A percentile compares a stretch with the other conserved stretches of the same genome.
Conservation (phyloP, 1,140 invertebrate species). For the Drosophila virilis region DNA sequence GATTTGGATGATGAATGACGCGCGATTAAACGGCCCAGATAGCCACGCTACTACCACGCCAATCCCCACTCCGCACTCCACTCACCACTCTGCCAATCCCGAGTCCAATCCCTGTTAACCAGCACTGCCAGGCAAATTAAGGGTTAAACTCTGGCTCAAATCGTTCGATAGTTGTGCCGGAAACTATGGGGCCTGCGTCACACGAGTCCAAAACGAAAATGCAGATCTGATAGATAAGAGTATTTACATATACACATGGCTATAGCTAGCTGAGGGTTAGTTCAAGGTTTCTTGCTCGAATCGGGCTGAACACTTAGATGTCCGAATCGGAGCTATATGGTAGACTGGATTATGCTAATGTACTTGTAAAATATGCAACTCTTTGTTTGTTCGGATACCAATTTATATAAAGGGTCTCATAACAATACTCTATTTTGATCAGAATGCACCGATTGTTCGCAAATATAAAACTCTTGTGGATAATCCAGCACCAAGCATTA, state of each 20-base stretch:
- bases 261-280: background rate
- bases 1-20: constrained; percentile 82
- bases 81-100: too few species aligned
- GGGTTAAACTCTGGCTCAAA: constrained; percentile 30
- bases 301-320: too few species aligned
- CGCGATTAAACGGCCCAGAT: constrained; percentile 71
- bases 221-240: constrained; percentile 21
- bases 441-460: too few species aligned
- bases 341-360: too few species aligned
- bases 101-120: constrained; percentile 3
- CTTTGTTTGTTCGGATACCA: too few species aligned
- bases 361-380: too few species aligned
- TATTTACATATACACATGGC: constrained; percentile 5
- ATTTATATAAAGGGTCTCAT: too few species aligned
- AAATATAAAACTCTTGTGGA: too few species aligned
- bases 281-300: background rate
- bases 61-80: background rate
- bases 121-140: constrained; percentile 33
- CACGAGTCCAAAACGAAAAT: constrained; percentile 2
- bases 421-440: too few species aligned
- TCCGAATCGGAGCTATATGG: too few species aligned
- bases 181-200: background rate
- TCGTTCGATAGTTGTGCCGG: background rate
- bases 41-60: constrained; percentile 39
- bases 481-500: too few species aligned